Conservation (phyloP, 1,140 invertebrate species). For the Hypsibius dujardini region DNA sequence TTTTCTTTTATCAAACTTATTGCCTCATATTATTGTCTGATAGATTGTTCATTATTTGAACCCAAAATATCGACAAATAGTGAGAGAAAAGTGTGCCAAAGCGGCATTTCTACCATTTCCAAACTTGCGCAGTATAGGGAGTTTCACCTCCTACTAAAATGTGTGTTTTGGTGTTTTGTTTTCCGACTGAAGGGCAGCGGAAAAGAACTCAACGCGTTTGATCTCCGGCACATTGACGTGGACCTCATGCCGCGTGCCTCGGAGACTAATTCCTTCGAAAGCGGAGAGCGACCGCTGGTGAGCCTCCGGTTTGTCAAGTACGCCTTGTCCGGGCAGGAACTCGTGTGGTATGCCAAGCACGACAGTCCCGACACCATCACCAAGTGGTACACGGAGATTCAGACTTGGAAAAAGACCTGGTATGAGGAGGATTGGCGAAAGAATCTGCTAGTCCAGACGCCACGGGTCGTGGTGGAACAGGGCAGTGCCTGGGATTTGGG, state of each 20-base stretch:
- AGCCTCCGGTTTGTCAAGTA: not conserved
- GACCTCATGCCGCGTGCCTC: not conserved
- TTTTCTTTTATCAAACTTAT: too few relatives aligned
- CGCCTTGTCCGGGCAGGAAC: not conserved
- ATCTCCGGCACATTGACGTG: not conserved
- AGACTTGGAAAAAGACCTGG: not conserved
- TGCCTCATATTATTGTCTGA: too few relatives aligned
- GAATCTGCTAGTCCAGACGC: not conserved
- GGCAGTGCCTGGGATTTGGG: not conserved
- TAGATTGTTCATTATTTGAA: too few relatives aligned
- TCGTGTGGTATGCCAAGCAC: not conserved
- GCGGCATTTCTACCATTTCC: too few relatives aligned
- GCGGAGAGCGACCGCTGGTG: not conserved
- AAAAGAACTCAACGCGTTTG: not conserved
- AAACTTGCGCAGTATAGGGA: too few relatives aligned
- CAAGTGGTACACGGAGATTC: not conserved
- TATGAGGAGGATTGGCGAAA: not conserved
- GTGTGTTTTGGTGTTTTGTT: too few relatives aligned
- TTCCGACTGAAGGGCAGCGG: not conserved
- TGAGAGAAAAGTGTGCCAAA: too few relatives aligned
- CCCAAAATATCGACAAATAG: too few relatives aligned
- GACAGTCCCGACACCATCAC: not conserved
- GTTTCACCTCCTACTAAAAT: too few relatives aligned
- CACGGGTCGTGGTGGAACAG: not conserved
- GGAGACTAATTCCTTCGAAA: not conserved